Evolutionary conservation across 2,113 vertebrate species (phyloP), one percentile per base, ranked within the genome.

Genomic region (Chroicocephalus ridibundus): DNA sequence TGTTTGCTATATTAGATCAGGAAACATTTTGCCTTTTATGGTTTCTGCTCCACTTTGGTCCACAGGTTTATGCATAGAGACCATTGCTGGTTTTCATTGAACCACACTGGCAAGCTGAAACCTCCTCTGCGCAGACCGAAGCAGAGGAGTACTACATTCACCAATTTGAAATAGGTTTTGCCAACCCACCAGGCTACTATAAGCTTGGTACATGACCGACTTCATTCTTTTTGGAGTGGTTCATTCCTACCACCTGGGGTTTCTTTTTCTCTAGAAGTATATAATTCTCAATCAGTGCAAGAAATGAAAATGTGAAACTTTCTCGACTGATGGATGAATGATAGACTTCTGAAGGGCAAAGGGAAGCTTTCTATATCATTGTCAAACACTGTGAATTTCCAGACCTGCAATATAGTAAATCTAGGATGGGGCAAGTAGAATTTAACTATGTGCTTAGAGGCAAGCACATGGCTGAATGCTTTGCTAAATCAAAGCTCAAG

Each of bases 371-470:
- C 51, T 54, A 31, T 91, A 82, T 94, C 36, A 14, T 44, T 85
- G 74, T 87, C 54, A 89, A 94, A 82, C 38, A 51, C n/a, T 24
- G 32, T 44, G 31, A 60, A 78, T 90, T 96, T 93, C 52, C 76
- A 94, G 40, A 68, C n/a, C 27, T 68, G 49, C 17, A 25, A n/a
- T 29, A 61, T 3, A 46, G 52, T 71, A 79, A 76, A 72, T 82
- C 44, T 58, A 61, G 7, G 36, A 15, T 26, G 15, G 70, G 66
- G 49, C 36, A 86, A 87, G 38, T 17, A 89, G 54, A 88, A 60
- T 76, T 77, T 78, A 81, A 68, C 42, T 57, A 21, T 71, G 57
- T 89, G 42, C 51, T 94, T 87, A 62, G 58, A 80, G 54, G 36
- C 34, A 91, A 94, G 68, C 22, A 49, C 22, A 62, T 34, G 34